These are phyloP conservation scores for Phylloscopus whistleri DNA, from an alignment of 2,113 vertebrate species.

Conservation along the genomic window DNA sequence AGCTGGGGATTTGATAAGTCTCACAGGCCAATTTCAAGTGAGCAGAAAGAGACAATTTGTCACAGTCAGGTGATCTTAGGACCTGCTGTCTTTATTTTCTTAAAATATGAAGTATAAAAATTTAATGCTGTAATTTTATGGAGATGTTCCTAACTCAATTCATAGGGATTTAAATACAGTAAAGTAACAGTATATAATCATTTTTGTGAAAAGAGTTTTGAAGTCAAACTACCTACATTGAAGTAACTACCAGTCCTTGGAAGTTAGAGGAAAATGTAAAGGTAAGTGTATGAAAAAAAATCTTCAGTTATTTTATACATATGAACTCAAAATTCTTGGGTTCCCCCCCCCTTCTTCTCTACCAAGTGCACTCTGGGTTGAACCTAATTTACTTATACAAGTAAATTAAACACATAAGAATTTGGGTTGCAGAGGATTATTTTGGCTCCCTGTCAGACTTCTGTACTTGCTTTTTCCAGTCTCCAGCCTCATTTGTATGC, in stretches of 20 bases:
- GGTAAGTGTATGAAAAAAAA: neutral
- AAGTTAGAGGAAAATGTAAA: neutral
- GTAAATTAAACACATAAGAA: neutral
- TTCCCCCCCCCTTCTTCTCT: accelerated
- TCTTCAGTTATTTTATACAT: neutral
- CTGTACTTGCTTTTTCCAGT: neutral
- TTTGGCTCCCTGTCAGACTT: neutral
- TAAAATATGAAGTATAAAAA: slow-evolving; percentile 21
- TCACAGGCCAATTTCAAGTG: slow-evolving; percentile 45
- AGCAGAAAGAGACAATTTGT: slow-evolving; percentile 51
- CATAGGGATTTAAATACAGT: slow-evolving; percentile 8
- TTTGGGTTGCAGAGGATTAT: neutral
- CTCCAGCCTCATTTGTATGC: neutral
- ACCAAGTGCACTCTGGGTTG: neutral
- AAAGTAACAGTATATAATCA: neutral
- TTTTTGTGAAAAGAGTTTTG: neutral
- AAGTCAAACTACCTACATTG: neutral
- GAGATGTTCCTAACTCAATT: slow-evolving; percentile 35
- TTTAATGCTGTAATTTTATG: slow-evolving; percentile 47
- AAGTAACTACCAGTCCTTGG: neutral
- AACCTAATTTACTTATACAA: neutral
- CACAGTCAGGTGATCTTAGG: slow-evolving; percentile 52
- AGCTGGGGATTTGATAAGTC: slow-evolving; percentile 40
- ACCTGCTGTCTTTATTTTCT: slow-evolving; percentile 32
- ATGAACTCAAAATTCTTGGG: neutral